Percentiles rank a stretch among this genome's conserved stretches.
Evolutionary conservation across 2,113 vertebrate species (phyloP).

Genomic region (Ifrita kowaldi): DNA sequence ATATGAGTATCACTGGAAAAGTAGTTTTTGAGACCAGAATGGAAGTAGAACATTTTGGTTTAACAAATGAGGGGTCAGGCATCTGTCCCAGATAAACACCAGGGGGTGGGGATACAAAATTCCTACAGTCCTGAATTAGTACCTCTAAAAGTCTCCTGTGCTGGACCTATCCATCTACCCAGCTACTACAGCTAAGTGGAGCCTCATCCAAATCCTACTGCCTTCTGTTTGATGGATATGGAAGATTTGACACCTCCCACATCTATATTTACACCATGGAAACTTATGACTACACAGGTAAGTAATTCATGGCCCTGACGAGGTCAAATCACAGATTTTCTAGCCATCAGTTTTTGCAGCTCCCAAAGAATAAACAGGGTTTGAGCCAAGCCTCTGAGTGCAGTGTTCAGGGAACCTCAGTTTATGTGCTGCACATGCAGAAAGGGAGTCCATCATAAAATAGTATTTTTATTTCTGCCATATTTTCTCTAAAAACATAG

Average conservation of each 20-base stretch:
- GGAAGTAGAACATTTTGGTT: neutral
- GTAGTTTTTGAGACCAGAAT: neutral
- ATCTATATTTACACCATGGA: neutral
- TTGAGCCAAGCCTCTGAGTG: neutral
- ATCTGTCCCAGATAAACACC: neutral
- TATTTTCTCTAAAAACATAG: constrained; percentile 8
- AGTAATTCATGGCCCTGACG: neutral
- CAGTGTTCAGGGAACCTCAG: neutral
- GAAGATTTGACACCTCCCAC: neutral
- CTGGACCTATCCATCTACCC: neutral
- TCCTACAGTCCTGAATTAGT: neutral
- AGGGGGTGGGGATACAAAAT: neutral
- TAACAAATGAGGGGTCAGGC: neutral
- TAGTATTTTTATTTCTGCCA: neutral
- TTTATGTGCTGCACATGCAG: neutral
- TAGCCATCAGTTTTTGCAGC: neutral
- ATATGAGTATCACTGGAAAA: neutral
- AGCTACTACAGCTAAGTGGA: neutral
- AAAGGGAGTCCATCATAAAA: neutral
- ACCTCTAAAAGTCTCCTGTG: neutral
- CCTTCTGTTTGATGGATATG: neutral
- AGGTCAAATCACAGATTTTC: neutral
- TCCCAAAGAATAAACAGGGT: neutral
- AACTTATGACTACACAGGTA: neutral
- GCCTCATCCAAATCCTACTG: neutral